A percentile compares a stretch with the other conserved stretches of the same genome.
phyloP scores from a whole-genome alignment of 1,140 invertebrate genomes.

The Aricia agestis region DNA sequence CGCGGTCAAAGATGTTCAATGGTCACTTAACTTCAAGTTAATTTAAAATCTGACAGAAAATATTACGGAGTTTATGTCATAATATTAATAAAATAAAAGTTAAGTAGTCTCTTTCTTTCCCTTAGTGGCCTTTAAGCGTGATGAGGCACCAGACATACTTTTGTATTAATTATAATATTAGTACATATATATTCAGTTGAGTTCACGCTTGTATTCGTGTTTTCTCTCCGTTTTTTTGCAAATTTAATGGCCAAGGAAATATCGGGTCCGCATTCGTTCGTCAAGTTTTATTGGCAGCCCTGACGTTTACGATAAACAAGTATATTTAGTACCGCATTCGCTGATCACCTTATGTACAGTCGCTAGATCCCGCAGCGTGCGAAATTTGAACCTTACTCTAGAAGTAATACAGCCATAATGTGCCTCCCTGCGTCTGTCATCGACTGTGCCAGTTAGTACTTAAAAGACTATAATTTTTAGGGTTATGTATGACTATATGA shows the following conservation, averaged over 20 bases:
- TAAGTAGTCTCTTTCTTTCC: no score
- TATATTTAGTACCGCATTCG: background rate
- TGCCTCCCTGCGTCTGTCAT: no score
- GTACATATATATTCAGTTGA: no score
- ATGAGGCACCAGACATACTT: no score
- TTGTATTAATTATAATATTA: no score
- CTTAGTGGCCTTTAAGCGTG: no score
- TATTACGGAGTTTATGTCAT: no score
- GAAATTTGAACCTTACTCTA: background rate
- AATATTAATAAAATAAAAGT: no score
- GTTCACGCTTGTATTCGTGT: background rate
- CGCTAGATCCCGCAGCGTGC: background rate
- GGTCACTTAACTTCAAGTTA: no score
- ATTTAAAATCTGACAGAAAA: no score
- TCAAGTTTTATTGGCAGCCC: slow-evolving; percentile 9
- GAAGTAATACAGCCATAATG: background rate
- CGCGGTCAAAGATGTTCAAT: no score
- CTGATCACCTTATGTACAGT: background rate
- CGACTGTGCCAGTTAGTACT: background rate
- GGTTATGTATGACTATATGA: background rate
- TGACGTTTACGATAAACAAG: slow-evolving; percentile 13
- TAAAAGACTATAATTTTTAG: background rate
- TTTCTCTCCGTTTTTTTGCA: background rate
- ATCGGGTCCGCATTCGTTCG: background rate
- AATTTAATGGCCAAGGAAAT: slow-evolving; percentile 6